phyloP scores from a whole-genome alignment of 1,140 invertebrate genomes.

The Apocrypta bakeri region DNA sequence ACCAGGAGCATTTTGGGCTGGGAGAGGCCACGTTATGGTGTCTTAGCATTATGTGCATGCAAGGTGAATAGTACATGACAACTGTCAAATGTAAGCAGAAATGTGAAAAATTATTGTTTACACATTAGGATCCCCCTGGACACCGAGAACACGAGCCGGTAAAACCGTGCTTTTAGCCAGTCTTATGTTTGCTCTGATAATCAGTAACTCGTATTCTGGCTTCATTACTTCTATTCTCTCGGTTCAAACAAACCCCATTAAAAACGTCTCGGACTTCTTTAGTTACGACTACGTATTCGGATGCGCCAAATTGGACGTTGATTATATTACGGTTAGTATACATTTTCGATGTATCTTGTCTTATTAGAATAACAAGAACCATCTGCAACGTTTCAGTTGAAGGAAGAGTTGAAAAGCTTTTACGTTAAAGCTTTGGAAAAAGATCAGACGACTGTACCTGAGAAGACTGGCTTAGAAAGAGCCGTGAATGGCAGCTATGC shows the following conservation, averaged over 20 bases:
- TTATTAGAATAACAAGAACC: no score
- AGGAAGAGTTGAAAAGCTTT: constrained; percentile 61
- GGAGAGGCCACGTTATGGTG: constrained; percentile 77
- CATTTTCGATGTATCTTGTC: no score
- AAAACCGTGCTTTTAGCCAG: constrained; percentile 77
- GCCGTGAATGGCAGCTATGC: constrained; percentile 69
- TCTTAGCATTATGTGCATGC: constrained; percentile 78
- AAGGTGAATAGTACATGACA: constrained; percentile 69
- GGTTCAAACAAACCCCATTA: constrained; percentile 76
- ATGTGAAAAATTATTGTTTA: constrained; percentile 13
- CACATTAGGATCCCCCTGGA: constrained; percentile 76
- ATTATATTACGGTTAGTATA: constrained; percentile 69
- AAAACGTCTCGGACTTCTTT: constrained; percentile 76
- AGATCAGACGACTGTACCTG: constrained; percentile 65
- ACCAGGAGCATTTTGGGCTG: constrained; percentile 67
- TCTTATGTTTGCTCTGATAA: constrained; percentile 77
- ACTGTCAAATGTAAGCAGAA: background rate
- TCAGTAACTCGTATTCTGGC: constrained; percentile 78
- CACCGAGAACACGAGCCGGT: constrained; percentile 75
- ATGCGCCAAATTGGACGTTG: constrained; percentile 72
- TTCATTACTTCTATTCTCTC: constrained; percentile 80
- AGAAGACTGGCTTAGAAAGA: constrained; percentile 66
- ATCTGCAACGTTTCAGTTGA: background rate
- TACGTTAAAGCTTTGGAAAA: constrained; percentile 71
- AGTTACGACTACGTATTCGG: constrained; percentile 77